Percentiles rank a stretch among this genome's conserved stretches.
Evolutionary conservation across 2,888 invertebrate genomes (phyloP).

Genomic region (Oscheius myriophilus): DNA sequence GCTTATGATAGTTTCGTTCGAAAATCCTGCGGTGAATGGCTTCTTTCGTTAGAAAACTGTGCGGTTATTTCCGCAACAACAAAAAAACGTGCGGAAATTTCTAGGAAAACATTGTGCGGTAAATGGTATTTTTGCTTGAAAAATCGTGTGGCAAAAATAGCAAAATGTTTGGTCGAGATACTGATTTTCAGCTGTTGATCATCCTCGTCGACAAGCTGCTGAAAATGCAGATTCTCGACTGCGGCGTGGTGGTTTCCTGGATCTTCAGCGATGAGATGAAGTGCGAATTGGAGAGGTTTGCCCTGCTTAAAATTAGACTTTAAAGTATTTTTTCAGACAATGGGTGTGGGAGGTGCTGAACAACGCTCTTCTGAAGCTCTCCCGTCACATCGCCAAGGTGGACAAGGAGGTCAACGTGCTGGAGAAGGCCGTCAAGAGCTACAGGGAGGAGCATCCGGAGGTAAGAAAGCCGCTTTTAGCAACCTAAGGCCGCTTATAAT

Average conservation of each 20-base stretch:
- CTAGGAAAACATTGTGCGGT: no score
- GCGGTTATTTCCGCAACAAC: no score
- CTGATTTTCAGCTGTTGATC: conserved; percentile 88
- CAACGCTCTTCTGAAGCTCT: conserved; percentile 94
- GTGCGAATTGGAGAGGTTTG: conserved; percentile 54
- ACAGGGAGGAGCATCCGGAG: conserved; percentile 1
- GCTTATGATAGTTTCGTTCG: no score
- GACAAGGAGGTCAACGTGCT: conserved; percentile 39
- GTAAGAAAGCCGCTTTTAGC: not conserved
- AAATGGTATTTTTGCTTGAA: not conserved
- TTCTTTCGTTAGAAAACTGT: no score
- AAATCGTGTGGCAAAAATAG: no score
- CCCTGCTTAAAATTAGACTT: not conserved
- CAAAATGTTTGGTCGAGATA: no score
- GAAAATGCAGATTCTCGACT: conserved; percentile 95
- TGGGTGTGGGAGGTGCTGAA: conserved; percentile 97
- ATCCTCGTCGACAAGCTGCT: conserved; percentile 95
- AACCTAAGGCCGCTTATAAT: not conserved
- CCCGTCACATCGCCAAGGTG: conserved; percentile 71
- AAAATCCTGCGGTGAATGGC: no score
- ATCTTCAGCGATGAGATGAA: conserved; percentile 67
- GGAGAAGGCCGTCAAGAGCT: conserved; percentile 30
- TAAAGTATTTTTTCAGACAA: conserved; percentile 76
- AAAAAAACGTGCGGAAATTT: no score
- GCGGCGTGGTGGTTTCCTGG: conserved; percentile 96